A percentile compares a stretch with the other conserved stretches of the same genome.
phyloP scores from a whole-genome alignment of 2,888 invertebrate species.

The Idaea biselata region DNA sequence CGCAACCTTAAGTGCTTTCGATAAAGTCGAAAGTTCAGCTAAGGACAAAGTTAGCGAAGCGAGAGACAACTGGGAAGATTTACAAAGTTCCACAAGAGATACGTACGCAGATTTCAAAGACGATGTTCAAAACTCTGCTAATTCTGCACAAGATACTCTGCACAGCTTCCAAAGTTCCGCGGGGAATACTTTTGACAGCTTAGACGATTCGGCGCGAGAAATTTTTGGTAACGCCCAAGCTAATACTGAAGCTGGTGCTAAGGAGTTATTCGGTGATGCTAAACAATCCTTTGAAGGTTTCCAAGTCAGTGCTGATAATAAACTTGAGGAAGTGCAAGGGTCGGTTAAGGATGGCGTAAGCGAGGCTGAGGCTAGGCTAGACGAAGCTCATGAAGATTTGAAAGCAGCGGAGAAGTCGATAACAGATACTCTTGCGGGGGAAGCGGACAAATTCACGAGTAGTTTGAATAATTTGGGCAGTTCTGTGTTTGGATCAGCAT shows the following conservation, averaged over 20 bases:
- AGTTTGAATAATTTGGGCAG: constrained; percentile 71
- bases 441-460: constrained; percentile 68
- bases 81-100: constrained; percentile 69
- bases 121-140: constrained; percentile 64
- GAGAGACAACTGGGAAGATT: constrained; percentile 65
- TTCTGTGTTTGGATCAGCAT: constrained; percentile 65
- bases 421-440: constrained; percentile 49
- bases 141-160: constrained; percentile 68
- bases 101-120: constrained; percentile 67
- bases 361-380: constrained; percentile 50
- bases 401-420: constrained; percentile 44
- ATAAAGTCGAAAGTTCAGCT: constrained; percentile 70
- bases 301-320: constrained; percentile 70
- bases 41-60: constrained; percentile 68
- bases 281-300: constrained; percentile 67
- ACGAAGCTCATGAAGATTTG: constrained; percentile 42
- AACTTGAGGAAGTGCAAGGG: constrained; percentile 64
- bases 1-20: constrained; percentile 72
- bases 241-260: constrained; percentile 49
- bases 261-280: constrained; percentile 55
- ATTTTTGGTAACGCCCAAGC: constrained; percentile 51
- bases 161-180: constrained; percentile 76
- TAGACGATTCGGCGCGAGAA: constrained; percentile 67
- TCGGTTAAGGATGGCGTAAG: constrained; percentile 49
- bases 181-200: constrained; percentile 72